Evolutionary conservation across 2,888 invertebrate genomes (phyloP).

Genomic region (Cataglyphis rosenhaueri): DNA sequence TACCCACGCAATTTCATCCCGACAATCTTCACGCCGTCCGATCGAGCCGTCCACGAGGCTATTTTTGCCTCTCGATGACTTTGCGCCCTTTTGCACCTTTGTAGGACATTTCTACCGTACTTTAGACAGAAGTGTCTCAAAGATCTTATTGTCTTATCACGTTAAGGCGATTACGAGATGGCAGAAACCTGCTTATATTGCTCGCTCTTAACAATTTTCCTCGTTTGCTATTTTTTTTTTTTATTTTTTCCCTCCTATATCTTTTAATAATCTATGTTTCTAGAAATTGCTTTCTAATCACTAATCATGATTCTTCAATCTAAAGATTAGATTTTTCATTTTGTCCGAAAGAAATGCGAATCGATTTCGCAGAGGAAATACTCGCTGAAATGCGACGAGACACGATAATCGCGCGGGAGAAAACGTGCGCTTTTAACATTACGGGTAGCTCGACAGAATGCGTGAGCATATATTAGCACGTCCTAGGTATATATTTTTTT

Average conservation of each 20-base stretch:
- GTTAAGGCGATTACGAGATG: neutral
- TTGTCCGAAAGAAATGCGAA: conserved; percentile 4
- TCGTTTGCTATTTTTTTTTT: neutral
- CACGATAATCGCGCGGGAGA: neutral
- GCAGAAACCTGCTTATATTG: neutral
- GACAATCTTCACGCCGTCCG: conserved; percentile 65
- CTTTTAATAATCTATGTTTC: conserved; percentile 1
- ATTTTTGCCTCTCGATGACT: conserved; percentile 45
- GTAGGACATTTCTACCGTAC: neutral
- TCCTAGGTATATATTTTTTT: conserved; percentile 45
- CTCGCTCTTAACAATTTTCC: neutral
- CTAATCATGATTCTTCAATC: neutral
- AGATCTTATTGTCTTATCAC: conserved; percentile 34
- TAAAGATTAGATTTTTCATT: neutral
- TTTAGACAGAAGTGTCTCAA: neutral
- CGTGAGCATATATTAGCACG: conserved; percentile 51
- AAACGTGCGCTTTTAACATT: conserved; percentile 31
- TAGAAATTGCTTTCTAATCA: neutral
- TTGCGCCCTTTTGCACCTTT: conserved; percentile 3
- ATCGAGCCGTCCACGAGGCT: conserved; percentile 53
- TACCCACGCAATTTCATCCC: conserved; percentile 68
- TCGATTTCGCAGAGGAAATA: conserved; percentile 12
- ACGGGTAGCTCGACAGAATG: neutral
- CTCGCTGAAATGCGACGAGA: conserved; percentile 6
- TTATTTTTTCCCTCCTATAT: neutral